A percentile compares a stretch with the other conserved stretches of the same genome.
These are phyloP conservation scores for Diglossa brunneiventris DNA, from an alignment of 2,113 vertebrate genomes.

Conservation along the genomic window DNA sequence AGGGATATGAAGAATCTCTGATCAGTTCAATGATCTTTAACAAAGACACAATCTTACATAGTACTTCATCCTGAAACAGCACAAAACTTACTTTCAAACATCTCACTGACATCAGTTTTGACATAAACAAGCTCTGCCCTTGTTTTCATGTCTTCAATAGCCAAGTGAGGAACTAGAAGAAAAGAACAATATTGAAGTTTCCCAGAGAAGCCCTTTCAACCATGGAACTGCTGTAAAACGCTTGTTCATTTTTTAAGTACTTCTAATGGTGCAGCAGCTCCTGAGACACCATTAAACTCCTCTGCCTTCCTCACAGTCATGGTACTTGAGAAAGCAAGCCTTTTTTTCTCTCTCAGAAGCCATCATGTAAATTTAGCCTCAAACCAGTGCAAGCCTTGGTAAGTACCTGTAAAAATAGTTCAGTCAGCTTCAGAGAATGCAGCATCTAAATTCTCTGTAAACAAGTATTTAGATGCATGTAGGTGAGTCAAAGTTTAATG, in stretches of 20 bases:
- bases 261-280: not conserved
- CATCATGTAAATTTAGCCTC: not conserved
- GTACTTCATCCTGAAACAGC: not conserved
- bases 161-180: not conserved
- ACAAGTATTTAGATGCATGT: not conserved
- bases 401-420: not conserved
- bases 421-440: not conserved
- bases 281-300: not conserved
- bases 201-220: not conserved
- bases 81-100: constrained; percentile 12
- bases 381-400: not conserved
- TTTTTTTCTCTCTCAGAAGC: not conserved
- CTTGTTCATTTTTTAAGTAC: accelerated
- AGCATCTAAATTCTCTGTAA: not conserved
- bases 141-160: not conserved
- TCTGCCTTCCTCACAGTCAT: not conserved
- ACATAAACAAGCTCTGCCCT: constrained; percentile 9
- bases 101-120: not conserved
- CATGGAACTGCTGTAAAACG: not conserved
- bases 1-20: not conserved
- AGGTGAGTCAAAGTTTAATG: not conserved
- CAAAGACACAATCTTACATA: not conserved
- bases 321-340: not conserved
- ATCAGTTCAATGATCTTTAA: not conserved
- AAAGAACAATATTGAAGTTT: not conserved